These are phyloP conservation scores for Esox masquinongy DNA, from an alignment of 2,797 vertebrate genomes.

Conservation along the genomic window DNA sequence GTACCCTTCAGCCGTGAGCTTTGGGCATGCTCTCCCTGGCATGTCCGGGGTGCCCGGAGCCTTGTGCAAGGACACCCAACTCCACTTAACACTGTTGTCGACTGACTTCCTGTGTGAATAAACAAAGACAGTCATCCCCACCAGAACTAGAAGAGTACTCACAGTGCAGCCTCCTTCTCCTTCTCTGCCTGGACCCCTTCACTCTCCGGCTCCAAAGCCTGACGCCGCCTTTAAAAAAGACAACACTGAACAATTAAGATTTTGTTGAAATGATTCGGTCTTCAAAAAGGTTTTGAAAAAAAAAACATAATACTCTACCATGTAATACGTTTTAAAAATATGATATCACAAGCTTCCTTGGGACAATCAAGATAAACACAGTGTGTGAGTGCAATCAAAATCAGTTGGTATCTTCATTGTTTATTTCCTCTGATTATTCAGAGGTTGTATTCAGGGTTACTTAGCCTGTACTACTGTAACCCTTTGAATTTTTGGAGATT, in stretches of 20 bases:
- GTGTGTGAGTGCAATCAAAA: neutral
- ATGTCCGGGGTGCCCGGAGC: too few relatives aligned
- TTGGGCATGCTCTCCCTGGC: too few relatives aligned
- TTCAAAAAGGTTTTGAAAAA: neutral
- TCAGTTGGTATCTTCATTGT: neutral
- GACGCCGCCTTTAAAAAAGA: slow-evolving; percentile 80
- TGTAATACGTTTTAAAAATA: too few relatives aligned
- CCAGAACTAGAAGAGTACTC: slow-evolving; percentile 67
- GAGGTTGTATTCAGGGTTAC: neutral
- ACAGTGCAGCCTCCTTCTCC: slow-evolving; percentile 93
- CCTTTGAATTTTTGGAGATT: neutral
- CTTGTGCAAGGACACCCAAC: too few relatives aligned
- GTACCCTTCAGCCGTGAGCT: too few relatives aligned
- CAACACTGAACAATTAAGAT: neutral
- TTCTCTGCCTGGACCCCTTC: slow-evolving; percentile 86
- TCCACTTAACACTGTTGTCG: too few relatives aligned
- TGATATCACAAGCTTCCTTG: too few relatives aligned
- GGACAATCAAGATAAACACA: too few relatives aligned
- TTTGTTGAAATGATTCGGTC: neutral
- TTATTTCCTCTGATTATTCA: neutral
- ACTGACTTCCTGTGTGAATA: neutral
- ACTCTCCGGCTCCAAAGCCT: slow-evolving; percentile 88
- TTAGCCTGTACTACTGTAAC: neutral
- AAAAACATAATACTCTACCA: too few relatives aligned
- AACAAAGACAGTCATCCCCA: neutral